phyloP scores from a whole-genome alignment of 2,888 invertebrate genomes.

The Odontomyia ornata region DNA sequence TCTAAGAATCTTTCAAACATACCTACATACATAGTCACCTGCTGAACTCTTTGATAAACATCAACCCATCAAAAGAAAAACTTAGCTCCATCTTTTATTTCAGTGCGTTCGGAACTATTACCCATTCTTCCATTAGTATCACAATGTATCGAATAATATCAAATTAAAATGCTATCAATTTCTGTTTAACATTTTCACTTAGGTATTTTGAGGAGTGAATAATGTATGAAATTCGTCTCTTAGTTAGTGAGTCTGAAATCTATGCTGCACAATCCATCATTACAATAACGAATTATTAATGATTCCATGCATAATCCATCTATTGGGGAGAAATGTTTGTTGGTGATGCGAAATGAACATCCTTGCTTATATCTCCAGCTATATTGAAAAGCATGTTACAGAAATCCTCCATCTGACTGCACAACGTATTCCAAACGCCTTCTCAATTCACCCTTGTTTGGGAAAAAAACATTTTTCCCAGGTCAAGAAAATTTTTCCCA shows the following conservation, averaged over 20 bases:
- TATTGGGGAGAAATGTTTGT: conserved; percentile 7
- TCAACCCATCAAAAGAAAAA: no score
- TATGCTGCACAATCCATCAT: conserved; percentile 48
- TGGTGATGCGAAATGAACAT: conserved; percentile 19
- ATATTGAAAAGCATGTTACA: background rate
- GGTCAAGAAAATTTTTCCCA: conserved; percentile 40
- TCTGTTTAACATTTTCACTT: conserved; percentile 46
- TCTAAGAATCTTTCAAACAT: no score
- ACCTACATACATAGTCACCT: no score
- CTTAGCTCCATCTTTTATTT: no score
- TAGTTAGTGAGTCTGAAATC: conserved; percentile 15
- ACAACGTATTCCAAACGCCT: background rate
- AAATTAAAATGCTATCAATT: conserved; percentile 41
- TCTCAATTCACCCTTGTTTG: background rate
- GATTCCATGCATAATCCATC: conserved; percentile 48
- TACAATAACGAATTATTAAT: conserved; percentile 48
- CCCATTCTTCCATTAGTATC: background rate
- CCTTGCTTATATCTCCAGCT: background rate
- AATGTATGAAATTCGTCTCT: conserved; percentile 45
- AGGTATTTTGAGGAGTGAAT: conserved; percentile 46
- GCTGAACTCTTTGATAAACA: no score
- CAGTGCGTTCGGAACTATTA: no score
- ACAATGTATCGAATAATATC: background rate
- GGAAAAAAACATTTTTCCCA: conserved; percentile 31
- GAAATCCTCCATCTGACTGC: background rate